Base-by-base conservation (phyloP, 2,888 invertebrate genomes). In the Taenaris catops region DNA sequence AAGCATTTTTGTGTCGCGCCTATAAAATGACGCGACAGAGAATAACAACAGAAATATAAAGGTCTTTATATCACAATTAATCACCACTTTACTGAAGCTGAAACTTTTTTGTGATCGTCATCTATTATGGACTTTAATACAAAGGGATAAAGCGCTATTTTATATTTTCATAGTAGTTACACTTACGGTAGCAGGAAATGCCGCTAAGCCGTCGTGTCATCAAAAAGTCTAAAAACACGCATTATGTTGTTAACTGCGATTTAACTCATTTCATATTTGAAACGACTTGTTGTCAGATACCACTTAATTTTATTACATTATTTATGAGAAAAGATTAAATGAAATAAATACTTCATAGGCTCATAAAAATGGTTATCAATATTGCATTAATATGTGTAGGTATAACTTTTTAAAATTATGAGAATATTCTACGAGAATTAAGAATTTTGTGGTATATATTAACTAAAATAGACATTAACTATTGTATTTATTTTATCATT, bases 251-350 rank as follows among this genome's bases (percentile, higher is more conserved):
- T 81, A 78, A 73, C 72, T 72, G 70, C 74, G 72, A 76, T 79
- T 80, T 80, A 79, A 81, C 75, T 73, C 76, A 76, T 80, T 76
- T 81, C 76, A 81, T 81, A 81, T 81, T 76, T 71, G 63, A 75
- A 67, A 56, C 53, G 72, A 76, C 73, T 72, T 68, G 70, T 66
- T 72, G 71, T 71, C 58, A 51, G 57, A 57, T 56, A 54, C 59
- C 73, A 74, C 70, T 83, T 81, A 71, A 76, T 74, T 80, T 73
- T 71, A 71, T 66, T 53, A 51, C 58, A 53, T 58, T 51, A 66
- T 68, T 63, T 63, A 70, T 63, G 55, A 36, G 42, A 46, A 43
- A 31, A 37, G 44, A 49, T 55, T 48, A 41, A 44, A 39, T 25
- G 27, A 39, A 27, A 34, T 27, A 23, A 33, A 42, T 35, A 38